Conservation (phyloP, 2,888 invertebrate genomes). For the Ctenicera cuprea region DNA sequence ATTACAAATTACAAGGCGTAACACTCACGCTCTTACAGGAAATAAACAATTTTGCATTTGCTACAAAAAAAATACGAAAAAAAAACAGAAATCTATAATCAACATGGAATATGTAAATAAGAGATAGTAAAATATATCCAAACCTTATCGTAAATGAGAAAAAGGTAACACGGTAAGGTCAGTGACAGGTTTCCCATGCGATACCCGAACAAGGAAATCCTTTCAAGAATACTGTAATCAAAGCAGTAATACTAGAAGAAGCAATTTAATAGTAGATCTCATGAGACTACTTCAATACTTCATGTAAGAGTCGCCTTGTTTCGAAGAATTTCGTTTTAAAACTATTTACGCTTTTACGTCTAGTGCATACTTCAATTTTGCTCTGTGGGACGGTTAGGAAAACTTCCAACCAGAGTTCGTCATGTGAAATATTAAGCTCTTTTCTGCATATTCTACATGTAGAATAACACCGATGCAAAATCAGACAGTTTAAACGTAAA, state of each 20-base stretch:
- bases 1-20: no score
- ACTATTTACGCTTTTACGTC: neutral
- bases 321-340: constrained; percentile 16
- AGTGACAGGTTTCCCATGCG: constrained; percentile 43
- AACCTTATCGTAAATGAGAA: constrained; percentile 5
- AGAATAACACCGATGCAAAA: no score
- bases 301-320: neutral
- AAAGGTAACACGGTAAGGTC: constrained; percentile 40
- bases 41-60: no score
- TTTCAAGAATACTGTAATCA: constrained; percentile 45
- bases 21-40: no score
- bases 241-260: constrained; percentile 34
- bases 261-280: constrained; percentile 27
- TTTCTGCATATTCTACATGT: no score
- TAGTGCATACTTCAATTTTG: neutral
- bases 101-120: neutral
- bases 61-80: neutral
- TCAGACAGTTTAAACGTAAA: no score
- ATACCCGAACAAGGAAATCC: constrained; percentile 49
- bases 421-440: no score
- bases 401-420: no score
- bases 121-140: neutral
- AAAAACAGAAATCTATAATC: neutral
- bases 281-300: constrained; percentile 14
- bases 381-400: neutral